Conservation (phyloP, 2,113 vertebrate species). For the Vanacampus margaritifer region DNA sequence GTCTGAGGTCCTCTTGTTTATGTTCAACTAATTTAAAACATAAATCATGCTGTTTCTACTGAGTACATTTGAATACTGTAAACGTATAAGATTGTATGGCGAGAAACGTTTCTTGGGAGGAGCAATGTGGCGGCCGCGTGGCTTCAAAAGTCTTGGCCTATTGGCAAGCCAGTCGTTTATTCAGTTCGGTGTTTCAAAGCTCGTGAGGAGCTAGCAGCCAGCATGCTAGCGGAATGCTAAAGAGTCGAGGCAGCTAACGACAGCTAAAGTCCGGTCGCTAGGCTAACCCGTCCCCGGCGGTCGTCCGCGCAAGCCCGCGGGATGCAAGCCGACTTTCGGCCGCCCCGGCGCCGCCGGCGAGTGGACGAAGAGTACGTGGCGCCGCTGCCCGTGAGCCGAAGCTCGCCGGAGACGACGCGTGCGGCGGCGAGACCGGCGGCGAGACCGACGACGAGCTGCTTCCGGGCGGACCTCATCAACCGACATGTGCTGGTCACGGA, state of each 20-base stretch:
- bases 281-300: not conserved
- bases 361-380: slow-evolving; percentile 75
- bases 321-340: slow-evolving; percentile 77
- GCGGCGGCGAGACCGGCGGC: not conserved
- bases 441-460: slow-evolving; percentile 34
- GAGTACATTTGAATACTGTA: too few species aligned
- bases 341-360: slow-evolving; percentile 79
- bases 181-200: not conserved
- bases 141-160: too few species aligned
- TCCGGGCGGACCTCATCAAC: slow-evolving; percentile 80
- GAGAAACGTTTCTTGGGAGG: too few species aligned
- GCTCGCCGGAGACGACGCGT: slow-evolving; percentile 18
- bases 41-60: too few species aligned
- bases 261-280: not conserved
- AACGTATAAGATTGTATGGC: too few species aligned
- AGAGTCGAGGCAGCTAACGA: not conserved
- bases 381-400: slow-evolving; percentile 69
- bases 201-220: not conserved
- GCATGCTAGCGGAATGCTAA: not conserved
- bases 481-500: slow-evolving; percentile 79
- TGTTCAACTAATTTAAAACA: too few species aligned
- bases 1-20: too few species aligned
- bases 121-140: too few species aligned
- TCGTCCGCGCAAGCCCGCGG: not conserved
- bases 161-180: too few species aligned